Conservation (phyloP, 2,888 invertebrate genomes). For the Eustalomyia histrio region DNA sequence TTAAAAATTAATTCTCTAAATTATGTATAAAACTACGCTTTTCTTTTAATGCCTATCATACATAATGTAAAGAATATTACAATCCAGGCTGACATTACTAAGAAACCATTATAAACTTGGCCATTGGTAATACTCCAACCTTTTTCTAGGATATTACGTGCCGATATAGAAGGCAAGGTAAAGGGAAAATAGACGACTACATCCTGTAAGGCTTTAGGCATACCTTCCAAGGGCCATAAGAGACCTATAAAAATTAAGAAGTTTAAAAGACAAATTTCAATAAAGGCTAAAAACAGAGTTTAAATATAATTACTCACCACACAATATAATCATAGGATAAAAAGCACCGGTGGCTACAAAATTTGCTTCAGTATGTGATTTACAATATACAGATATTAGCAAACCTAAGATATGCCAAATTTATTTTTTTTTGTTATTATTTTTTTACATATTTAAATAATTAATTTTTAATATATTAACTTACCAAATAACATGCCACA, state of each 20-base stretch:
- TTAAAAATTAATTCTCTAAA: constrained; percentile 46
- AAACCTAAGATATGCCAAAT: constrained; percentile 82
- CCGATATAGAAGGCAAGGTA: constrained; percentile 88
- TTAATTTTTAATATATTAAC: not conserved
- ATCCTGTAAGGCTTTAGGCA: constrained; percentile 83
- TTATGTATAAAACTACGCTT: constrained; percentile 74
- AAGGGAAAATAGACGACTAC: constrained; percentile 87
- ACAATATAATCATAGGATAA: constrained; percentile 92
- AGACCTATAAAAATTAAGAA: constrained; percentile 80
- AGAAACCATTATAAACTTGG: constrained; percentile 87
- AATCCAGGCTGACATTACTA: constrained; percentile 85
- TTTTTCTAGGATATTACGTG: constrained; percentile 87
- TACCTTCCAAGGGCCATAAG: constrained; percentile 85
- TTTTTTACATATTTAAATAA: not conserved
- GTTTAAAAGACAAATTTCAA: not conserved
- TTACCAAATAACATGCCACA: constrained; percentile 90
- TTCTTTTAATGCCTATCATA: constrained; percentile 80
- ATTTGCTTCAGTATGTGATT: constrained; percentile 89
- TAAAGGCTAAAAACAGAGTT: not conserved
- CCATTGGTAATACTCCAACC: constrained; percentile 85
- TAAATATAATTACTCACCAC: constrained; percentile 83
- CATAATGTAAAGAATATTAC: constrained; percentile 82
- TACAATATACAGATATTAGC: constrained; percentile 88
- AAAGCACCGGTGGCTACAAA: constrained; percentile 93
- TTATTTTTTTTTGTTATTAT: not conserved